These are phyloP conservation scores for Eristalis tenax DNA, from an alignment of 2,888 invertebrate species.

Conservation along the genomic window DNA sequence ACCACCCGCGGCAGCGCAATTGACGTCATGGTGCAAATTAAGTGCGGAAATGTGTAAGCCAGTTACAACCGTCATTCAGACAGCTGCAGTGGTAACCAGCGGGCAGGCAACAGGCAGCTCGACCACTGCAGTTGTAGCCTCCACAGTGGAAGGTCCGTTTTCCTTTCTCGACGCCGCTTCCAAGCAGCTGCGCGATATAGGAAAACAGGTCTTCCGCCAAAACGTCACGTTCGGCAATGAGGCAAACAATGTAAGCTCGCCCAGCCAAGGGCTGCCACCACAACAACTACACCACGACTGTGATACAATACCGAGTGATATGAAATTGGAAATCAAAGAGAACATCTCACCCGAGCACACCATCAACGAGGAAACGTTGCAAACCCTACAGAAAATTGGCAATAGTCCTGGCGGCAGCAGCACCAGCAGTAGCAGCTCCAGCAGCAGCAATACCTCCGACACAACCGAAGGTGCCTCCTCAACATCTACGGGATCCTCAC, in stretches of 20 bases:
- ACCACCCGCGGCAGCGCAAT: slow-evolving; percentile 68
- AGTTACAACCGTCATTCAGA: slow-evolving; percentile 68
- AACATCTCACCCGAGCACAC: slow-evolving; percentile 86
- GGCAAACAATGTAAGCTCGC: slow-evolving; percentile 65
- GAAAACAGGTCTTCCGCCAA: slow-evolving; percentile 80
- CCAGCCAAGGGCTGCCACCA: slow-evolving; percentile 50
- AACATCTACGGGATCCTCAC: slow-evolving; percentile 70
- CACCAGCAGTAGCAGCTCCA: slow-evolving; percentile 55
- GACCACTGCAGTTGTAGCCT: slow-evolving; percentile 71
- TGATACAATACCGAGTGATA: slow-evolving; percentile 83
- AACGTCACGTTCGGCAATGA: slow-evolving; percentile 78
- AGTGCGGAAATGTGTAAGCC: slow-evolving; percentile 73
- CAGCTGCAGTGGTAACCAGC: slow-evolving; percentile 66
- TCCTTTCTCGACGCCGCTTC: slow-evolving; percentile 79
- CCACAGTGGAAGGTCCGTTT: slow-evolving; percentile 73
- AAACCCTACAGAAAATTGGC: slow-evolving; percentile 76
- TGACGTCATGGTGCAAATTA: slow-evolving; percentile 72
- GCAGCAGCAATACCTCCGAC: slow-evolving; percentile 37
- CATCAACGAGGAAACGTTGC: slow-evolving; percentile 78
- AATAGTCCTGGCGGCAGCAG: slow-evolving; percentile 71
- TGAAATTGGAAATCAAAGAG: slow-evolving; percentile 84
- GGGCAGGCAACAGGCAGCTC: slow-evolving; percentile 54
- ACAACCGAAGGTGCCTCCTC: slow-evolving; percentile 61
- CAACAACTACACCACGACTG: slow-evolving; percentile 74
- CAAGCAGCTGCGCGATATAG: slow-evolving; percentile 78